phyloP scores from a whole-genome alignment of 2,797 vertebrate species.

The Epinephelus malabaricus region DNA sequence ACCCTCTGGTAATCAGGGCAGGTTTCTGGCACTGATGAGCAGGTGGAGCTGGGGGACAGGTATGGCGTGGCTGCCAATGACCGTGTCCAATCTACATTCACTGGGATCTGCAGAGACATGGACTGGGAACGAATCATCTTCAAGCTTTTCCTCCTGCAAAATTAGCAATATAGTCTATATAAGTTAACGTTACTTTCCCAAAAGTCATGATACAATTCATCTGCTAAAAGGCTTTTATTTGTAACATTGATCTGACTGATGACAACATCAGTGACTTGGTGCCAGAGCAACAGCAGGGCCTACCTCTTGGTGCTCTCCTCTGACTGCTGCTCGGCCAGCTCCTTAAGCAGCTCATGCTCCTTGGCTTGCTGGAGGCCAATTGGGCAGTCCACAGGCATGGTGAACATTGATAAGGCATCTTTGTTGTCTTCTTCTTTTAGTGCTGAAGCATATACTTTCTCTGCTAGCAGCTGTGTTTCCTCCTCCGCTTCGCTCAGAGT shows the following conservation, averaged over 20 bases:
- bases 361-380: constrained; percentile 95
- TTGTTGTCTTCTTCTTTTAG: constrained; percentile 94
- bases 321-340: constrained; percentile 94
- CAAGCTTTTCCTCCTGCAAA: constrained; percentile 93
- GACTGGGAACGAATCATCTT: constrained; percentile 96
- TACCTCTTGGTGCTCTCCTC: constrained; percentile 92
- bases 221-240: neutral
- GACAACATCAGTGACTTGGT: neutral
- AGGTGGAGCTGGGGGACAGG: constrained; percentile 79
- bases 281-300: constrained; percentile 24
- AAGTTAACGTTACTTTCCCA: neutral
- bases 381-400: constrained; percentile 94
- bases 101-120: constrained; percentile 91
- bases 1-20: constrained; percentile 97
- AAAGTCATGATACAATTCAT: neutral
- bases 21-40: constrained; percentile 80
- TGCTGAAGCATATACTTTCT: constrained; percentile 94
- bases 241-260: neutral
- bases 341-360: constrained; percentile 94
- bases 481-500: constrained; percentile 92
- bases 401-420: constrained; percentile 92
- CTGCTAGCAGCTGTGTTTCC: constrained; percentile 89
- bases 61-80: constrained; percentile 68
- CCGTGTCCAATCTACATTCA: constrained; percentile 83
- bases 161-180: neutral